Percentiles rank a stretch among this genome's conserved stretches.
Evolutionary conservation across 2,888 invertebrate species (phyloP).

Genomic region (Tubulanus polymorphus): DNA sequence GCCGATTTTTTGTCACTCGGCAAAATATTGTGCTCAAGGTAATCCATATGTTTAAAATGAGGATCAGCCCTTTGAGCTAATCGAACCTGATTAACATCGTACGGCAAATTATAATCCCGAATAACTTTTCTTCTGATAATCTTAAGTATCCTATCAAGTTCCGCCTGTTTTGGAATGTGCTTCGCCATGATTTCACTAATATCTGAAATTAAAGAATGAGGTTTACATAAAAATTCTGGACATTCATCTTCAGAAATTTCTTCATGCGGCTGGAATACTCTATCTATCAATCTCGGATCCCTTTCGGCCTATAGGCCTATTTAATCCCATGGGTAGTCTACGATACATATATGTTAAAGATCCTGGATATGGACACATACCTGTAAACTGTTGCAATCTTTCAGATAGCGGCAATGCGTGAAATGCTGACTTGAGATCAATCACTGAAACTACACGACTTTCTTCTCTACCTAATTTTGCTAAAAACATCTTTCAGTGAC

Average conservation of each 20-base stretch:
- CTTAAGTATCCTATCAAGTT: background rate
- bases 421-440: background rate
- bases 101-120: background rate
- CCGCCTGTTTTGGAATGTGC: background rate
- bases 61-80: background rate
- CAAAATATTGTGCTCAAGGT: background rate
- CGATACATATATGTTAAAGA: background rate
- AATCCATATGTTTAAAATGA: too few relatives aligned
- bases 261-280: background rate
- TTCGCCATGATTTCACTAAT: background rate
- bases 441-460: background rate
- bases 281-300: background rate
- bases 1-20: background rate
- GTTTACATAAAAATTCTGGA: background rate
- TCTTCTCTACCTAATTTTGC: background rate
- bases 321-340: background rate
- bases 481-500: background rate
- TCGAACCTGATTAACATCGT: background rate
- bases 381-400: background rate
- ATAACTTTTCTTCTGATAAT: background rate
- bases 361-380: background rate
- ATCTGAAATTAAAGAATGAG: background rate
- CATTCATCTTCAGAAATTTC: background rate
- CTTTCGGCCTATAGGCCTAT: too few relatives aligned
- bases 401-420: background rate